Percentiles rank a stretch among this genome's conserved stretches.
phyloP scores from a whole-genome alignment of 30 jellyfish, hydroid and myxozoan genomes.

The Aurelia aurita region DNA sequence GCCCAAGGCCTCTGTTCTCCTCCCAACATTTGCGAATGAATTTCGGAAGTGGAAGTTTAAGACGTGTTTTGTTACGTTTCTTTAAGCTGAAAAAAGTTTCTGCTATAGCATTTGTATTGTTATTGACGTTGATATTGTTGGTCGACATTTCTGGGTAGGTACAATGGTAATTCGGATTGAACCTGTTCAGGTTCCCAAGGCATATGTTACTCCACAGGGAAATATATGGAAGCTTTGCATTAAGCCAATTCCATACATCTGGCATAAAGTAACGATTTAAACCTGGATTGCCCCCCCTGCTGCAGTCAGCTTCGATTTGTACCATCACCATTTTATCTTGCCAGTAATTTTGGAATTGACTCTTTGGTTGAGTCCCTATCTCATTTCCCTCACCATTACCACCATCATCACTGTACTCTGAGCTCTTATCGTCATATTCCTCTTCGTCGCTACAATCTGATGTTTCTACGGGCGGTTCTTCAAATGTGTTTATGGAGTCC shows the following conservation, averaged over 20 bases:
- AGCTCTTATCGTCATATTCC: neutral
- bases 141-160: neutral
- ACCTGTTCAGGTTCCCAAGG: conserved; percentile 2
- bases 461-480: neutral
- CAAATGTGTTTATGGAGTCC: neutral
- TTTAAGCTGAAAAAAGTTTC: conserved; percentile 15
- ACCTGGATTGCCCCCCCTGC: neutral
- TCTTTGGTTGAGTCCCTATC: neutral
- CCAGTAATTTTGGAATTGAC: neutral
- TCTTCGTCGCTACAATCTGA: neutral
- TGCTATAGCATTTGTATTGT: conserved; percentile 18
- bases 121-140: neutral
- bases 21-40: conserved; percentile 6
- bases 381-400: neutral
- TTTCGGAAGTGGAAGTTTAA: neutral
- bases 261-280: conserved; percentile 21
- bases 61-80: neutral
- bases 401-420: neutral
- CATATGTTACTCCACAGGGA: conserved; percentile 32
- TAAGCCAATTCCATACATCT: neutral
- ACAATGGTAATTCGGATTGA: neutral
- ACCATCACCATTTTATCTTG: neutral
- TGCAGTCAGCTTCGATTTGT: neutral
- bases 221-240: neutral
- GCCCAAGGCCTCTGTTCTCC: conserved; percentile 15